Base-by-base conservation (phyloP, 2,888 invertebrate species). In the Lithophane leautieri region DNA sequence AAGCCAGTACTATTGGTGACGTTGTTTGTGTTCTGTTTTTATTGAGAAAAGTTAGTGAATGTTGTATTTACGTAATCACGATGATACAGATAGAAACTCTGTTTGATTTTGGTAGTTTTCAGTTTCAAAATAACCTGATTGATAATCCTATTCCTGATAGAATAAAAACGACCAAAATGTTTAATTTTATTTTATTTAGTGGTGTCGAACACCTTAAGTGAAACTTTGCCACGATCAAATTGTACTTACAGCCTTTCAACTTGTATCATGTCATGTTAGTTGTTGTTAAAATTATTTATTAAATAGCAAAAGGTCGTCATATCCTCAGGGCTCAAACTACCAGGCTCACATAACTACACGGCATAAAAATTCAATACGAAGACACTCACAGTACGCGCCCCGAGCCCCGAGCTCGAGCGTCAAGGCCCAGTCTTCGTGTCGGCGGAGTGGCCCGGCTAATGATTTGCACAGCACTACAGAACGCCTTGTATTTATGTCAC, bases 401-500 rank as follows among this genome's bases (percentile, higher is more conserved):
- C 81, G 82, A 81, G 86, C 86, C 85, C 81, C 86, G 88, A 88
- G 90, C 88, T 88, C 86, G 88, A 89, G 90, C 88, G 86, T 83
- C 82, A 68, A 78, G 80, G 76, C 79, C 73, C 79, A 79, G 81
- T 83, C 82, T 81, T 81, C 83, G 79, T 79, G 78, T 73, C 83
- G 81, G 73, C 82, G 82, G 87, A 86, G 82, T 74, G 78, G 74
- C 87, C 83, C 83, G 78, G 88, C 90, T 91, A 91, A 91, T 91
- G 90, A 91, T 91, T 91, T 90, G 89, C 91, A 90, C 85, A 86
- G 84, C 85, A 83, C 89, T 87, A 76, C 78, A 86, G 73, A 80
- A 76, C 71, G 73, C 77, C 70, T 73, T 70, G 83, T 85, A 83
- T 82, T 85, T 85, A 83, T 83, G 83, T 82, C 86, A 62, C 71